Evolutionary conservation across 2,113 vertebrate species (phyloP).

Genomic region (Phodopus roborovskii): DNA sequence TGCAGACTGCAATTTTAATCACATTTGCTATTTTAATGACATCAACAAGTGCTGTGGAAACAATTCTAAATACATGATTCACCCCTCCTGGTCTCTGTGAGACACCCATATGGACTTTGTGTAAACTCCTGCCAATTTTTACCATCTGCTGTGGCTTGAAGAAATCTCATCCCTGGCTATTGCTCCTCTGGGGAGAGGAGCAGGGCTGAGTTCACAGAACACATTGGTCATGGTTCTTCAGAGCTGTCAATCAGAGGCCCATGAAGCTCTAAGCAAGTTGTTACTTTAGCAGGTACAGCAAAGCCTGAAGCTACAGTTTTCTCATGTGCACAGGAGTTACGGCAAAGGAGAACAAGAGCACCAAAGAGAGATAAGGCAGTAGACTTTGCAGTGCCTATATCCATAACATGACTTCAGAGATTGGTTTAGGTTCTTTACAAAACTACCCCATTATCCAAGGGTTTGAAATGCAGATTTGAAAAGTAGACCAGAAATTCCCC

Average conservation of each 20-base stretch:
- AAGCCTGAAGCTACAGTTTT: neutral
- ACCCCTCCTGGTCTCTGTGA: neutral
- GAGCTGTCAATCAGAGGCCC: neutral
- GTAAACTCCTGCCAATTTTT: constrained; percentile 30
- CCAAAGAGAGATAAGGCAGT: neutral
- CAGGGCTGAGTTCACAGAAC: neutral
- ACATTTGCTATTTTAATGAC: constrained; percentile 43
- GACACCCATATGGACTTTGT: neutral
- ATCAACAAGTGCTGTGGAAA: neutral
- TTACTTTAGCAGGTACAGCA: neutral
- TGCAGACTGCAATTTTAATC: constrained; percentile 34
- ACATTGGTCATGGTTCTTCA: neutral
- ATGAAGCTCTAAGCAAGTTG: neutral
- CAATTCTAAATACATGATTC: constrained; percentile 34
- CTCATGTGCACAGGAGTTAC: neutral
- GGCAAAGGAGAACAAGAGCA: neutral
- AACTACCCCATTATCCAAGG: neutral
- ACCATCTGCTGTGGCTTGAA: neutral
- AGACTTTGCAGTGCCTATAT: neutral
- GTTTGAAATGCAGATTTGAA: neutral
- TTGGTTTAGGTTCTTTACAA: neutral
- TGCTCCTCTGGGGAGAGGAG: neutral
- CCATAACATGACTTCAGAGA: neutral
- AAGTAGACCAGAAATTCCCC: constrained; percentile 1
- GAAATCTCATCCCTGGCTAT: neutral